phyloP scores from a whole-genome alignment of 2,797 vertebrate genomes.

The Scyliorhinus canicula region DNA sequence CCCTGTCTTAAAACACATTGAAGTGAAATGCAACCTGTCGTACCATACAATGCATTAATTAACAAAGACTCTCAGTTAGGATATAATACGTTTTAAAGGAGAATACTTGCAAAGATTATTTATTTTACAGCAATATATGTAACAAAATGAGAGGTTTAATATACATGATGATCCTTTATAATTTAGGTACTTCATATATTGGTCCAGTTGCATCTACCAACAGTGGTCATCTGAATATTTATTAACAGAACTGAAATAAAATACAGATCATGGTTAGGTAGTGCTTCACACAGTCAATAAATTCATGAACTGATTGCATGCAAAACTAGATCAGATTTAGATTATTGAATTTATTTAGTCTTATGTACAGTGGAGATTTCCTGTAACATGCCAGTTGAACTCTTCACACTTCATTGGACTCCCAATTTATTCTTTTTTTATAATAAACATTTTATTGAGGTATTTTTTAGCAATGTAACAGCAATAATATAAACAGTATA shows the following conservation, averaged over 20 bases:
- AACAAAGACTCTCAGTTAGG: not conserved
- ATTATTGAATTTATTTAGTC: not conserved
- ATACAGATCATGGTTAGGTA: not conserved
- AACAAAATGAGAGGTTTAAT: slow-evolving; percentile 33
- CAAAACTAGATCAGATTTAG: not conserved
- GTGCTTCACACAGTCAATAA: not conserved
- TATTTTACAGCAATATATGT: slow-evolving; percentile 21
- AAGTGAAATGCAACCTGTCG: not conserved
- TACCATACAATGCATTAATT: slow-evolving; percentile 31
- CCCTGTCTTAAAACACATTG: not conserved
- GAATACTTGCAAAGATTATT: not conserved
- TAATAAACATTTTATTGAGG: no score
- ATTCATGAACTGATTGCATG: not conserved
- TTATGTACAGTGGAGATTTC: not conserved
- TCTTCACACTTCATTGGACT: not conserved
- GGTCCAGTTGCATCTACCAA: slow-evolving; percentile 27
- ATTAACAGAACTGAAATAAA: slow-evolving; percentile 24
- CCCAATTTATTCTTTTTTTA: no score
- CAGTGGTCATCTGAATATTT: not conserved
- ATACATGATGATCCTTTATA: slow-evolving; percentile 24
- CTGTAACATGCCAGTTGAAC: not conserved
- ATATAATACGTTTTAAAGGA: not conserved
- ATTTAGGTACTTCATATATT: slow-evolving; percentile 5
- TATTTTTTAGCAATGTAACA: no score
- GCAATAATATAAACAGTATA: no score